A percentile compares a stretch with the other conserved stretches of the same genome.
Conservation (phyloP, 2,113 vertebrate genomes). For the Atractosteus spatula region DNA sequence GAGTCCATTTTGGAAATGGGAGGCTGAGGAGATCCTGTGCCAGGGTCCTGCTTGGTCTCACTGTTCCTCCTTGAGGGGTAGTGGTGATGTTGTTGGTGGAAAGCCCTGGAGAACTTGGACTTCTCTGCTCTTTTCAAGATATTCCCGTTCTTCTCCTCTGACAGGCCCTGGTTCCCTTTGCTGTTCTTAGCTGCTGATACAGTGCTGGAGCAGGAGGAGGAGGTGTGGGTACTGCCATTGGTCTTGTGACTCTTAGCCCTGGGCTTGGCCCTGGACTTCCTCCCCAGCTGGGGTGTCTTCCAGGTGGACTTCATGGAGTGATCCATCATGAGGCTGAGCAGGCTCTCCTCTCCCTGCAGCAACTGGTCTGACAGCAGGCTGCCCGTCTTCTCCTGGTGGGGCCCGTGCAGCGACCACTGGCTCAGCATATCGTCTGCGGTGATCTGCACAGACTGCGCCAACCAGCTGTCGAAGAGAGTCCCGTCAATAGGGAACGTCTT, state of each 20-base stretch:
- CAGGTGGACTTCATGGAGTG: slow-evolving; percentile 83
- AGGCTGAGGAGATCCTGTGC: slow-evolving; percentile 62
- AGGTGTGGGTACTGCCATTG: slow-evolving; percentile 11
- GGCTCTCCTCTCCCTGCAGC: slow-evolving; percentile 85
- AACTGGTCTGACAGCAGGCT: slow-evolving; percentile 90
- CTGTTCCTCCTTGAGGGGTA: slow-evolving; percentile 49
- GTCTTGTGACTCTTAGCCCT: slow-evolving; percentile 68
- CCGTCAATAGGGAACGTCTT: slow-evolving; percentile 89
- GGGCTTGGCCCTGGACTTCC: slow-evolving; percentile 72
- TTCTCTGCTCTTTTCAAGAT: slow-evolving; percentile 41
- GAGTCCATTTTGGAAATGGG: slow-evolving; percentile 75
- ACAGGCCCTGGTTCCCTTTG: slow-evolving; percentile 17
- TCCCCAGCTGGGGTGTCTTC: slow-evolving; percentile 78
- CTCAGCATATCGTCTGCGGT: slow-evolving; percentile 91
- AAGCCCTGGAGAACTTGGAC: slow-evolving; percentile 36
- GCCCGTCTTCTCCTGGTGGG: slow-evolving; percentile 73
- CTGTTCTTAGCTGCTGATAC: slow-evolving; percentile 34
- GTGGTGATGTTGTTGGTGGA: slow-evolving; percentile 38
- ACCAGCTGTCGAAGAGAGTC: slow-evolving; percentile 93
- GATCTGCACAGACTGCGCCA: slow-evolving; percentile 92
- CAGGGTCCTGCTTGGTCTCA: slow-evolving; percentile 39
- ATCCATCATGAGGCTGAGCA: slow-evolving; percentile 95
- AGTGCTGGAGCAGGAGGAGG: slow-evolving; percentile 20
- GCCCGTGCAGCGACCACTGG: slow-evolving; percentile 84
- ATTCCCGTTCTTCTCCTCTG: slow-evolving; percentile 32